These are phyloP conservation scores for Leptodactylus fallax DNA, from an alignment of 2,797 vertebrate species.

Conservation along the genomic window DNA sequence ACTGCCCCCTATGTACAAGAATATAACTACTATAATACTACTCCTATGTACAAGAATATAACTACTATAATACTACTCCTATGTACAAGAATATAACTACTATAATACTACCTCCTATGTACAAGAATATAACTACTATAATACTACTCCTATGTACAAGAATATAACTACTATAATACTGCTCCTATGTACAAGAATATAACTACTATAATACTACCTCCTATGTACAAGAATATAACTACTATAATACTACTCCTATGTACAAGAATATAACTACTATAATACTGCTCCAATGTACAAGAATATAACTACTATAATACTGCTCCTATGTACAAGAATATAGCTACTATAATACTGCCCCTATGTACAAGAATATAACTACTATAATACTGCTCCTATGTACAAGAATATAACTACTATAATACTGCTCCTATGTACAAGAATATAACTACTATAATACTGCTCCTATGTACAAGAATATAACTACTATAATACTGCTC, in stretches of 20 bases:
- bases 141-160: background rate
- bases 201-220: slow-evolving; percentile 2
- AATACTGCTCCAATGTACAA: background rate
- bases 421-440: slow-evolving; percentile 4
- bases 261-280: slow-evolving; percentile 3
- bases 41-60: slow-evolving; percentile 19
- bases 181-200: background rate
- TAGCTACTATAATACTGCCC: too few species aligned
- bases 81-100: slow-evolving; percentile 15
- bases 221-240: background rate
- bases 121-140: background rate
- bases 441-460: slow-evolving; percentile 19
- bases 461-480: background rate
- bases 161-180: slow-evolving; percentile 10
- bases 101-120: background rate
- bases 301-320: slow-evolving; percentile 18
- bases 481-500: slow-evolving; percentile 2
- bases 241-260: background rate
- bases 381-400: slow-evolving; percentile 10
- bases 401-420: slow-evolving; percentile 10
- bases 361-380: too few species aligned
- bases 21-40: slow-evolving; percentile 25
- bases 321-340: background rate
- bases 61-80: slow-evolving; percentile 13
- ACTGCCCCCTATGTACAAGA: too few species aligned